Evolutionary conservation across 92 coral and sea anemone genomes (phyloP), one percentile per base, ranked within the genome.

Genomic region (Pocillopora grandis): DNA sequence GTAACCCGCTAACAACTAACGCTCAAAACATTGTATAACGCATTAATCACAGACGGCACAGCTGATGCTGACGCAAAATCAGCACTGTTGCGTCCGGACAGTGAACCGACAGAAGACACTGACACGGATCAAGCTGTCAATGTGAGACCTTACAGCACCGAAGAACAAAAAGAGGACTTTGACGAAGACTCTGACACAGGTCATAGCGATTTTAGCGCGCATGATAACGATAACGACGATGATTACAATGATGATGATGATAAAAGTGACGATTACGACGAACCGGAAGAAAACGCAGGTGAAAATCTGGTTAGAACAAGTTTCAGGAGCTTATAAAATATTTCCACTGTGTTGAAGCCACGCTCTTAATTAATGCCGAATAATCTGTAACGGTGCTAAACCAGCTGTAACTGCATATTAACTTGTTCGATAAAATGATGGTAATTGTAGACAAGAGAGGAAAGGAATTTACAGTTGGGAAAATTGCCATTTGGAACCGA

Each of bases 61-160:
- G 63, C 71, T 15, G 57, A 48, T 79, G 86, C 86, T 19, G 85
- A 81, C 69, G 77, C 20, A 42, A 82, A 68, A 77, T 80, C 80
- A 76, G 89, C 77, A 68, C 73, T 85, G 21, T 85, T 70, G 59
- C 81, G 80, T 62, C 84, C 83, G 20, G 80, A 80, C 60, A 66
- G 5, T 57, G 19, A 31, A 16, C 61, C 69, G 35, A 52, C 65
- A 42, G 86, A 73, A 17, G 85, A 81, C 67, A 70, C 85, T 10
- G 85, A 81, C 67, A 70, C 85, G 20, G 42, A 71, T 49, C 85
- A 58, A n/a, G 85, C 77, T 6, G 52, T 81, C 20, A 61, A 81
- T 37, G 77, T 81, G n/a, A 69, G 59, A 49, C 85, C 85, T 52
- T 70, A 58, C 77, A 73, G 64, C 71, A 33, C 18, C 17, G 79